These are phyloP conservation scores for Pentalonia nigronervosa DNA, from an alignment of 1,140 invertebrate species.

Conservation along the genomic window DNA sequence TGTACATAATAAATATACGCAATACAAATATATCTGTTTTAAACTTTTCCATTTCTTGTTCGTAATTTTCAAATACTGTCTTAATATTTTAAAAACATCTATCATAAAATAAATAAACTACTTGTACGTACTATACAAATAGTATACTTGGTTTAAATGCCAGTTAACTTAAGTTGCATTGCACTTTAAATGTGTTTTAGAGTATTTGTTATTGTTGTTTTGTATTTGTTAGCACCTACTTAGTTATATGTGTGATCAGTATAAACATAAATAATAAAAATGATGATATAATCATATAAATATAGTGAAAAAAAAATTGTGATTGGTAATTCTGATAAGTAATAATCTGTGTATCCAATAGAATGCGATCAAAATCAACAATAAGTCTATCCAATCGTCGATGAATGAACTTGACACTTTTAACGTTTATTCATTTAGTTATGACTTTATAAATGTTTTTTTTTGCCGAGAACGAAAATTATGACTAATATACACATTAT, in stretches of 20 bases:
- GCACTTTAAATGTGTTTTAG: not conserved
- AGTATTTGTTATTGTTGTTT: not conserved
- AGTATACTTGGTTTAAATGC: too few relatives aligned
- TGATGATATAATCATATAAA: not conserved
- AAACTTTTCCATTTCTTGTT: not conserved
- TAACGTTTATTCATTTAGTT: not conserved
- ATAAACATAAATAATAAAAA: not conserved
- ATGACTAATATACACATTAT: not conserved
- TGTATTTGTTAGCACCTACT: not conserved
- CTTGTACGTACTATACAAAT: too few relatives aligned
- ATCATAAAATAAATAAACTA: not conserved
- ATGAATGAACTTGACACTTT: not conserved
- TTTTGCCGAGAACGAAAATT: not conserved
- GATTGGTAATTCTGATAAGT: slow-evolving; percentile 13
- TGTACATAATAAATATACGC: not conserved
- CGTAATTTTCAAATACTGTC: not conserved
- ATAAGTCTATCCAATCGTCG: slow-evolving; percentile 16
- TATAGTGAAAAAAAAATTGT: not conserved
- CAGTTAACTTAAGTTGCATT: not conserved
- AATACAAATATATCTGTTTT: not conserved
- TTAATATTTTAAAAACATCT: not conserved
- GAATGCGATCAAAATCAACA: not conserved
- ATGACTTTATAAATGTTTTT: not conserved
- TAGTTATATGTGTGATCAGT: slow-evolving; percentile 3
- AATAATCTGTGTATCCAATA: not conserved